These are phyloP conservation scores for Ageneiosus marmoratus DNA, from an alignment of 2,113 vertebrate genomes.

Conservation along the genomic window DNA sequence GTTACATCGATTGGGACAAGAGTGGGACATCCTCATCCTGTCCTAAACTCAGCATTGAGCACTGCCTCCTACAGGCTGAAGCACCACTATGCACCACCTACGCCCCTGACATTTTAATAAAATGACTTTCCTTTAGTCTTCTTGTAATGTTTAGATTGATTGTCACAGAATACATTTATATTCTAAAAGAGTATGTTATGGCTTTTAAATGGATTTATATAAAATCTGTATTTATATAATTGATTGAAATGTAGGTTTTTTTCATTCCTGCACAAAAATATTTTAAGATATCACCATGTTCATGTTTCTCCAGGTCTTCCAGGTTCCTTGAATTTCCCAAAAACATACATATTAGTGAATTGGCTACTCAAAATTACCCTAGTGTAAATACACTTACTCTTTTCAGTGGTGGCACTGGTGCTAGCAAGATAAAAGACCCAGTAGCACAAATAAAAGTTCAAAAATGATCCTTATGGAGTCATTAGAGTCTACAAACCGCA, in stretches of 20 bases:
- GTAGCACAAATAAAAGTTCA: neutral
- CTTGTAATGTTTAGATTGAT: neutral
- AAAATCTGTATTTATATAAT: neutral
- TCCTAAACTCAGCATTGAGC: conserved; percentile 61
- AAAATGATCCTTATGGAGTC: neutral
- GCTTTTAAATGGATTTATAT: too few species aligned
- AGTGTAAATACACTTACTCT: neutral
- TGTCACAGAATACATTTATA: neutral
- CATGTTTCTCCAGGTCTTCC: neutral
- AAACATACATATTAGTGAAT: neutral
- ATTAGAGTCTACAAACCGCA: neutral
- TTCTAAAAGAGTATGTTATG: neutral
- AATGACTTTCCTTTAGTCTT: neutral
- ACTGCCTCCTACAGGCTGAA: conserved; percentile 71
- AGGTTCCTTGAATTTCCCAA: neutral
- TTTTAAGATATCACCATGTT: neutral
- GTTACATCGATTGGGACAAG: conserved; percentile 30
- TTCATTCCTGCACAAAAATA: neutral
- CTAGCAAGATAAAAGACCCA: neutral
- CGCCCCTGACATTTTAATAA: too few species aligned
- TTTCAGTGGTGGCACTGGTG: neutral
- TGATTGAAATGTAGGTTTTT: neutral
- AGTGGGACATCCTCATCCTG: conserved; percentile 31
- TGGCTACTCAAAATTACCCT: neutral
- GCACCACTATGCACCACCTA: neutral